These are phyloP conservation scores for Chymomyza amoena DNA, from an alignment of 2,888 invertebrate genomes.

Conservation along the genomic window DNA sequence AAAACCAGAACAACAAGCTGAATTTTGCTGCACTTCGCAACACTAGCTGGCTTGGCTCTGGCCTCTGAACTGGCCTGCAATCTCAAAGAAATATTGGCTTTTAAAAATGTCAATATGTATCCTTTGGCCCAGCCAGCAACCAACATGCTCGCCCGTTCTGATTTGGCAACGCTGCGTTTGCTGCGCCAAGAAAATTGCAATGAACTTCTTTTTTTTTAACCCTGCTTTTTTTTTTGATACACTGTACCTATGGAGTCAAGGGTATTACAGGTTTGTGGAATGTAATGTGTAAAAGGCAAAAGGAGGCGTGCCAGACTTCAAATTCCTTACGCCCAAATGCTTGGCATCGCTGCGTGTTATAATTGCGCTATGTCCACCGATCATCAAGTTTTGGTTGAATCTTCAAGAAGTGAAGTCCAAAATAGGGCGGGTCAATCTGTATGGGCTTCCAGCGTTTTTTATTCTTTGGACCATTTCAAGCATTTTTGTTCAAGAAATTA, in stretches of 20 bases:
- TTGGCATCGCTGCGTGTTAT: too few relatives aligned
- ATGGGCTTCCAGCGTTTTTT: too few relatives aligned
- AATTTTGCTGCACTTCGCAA: constrained; percentile 11
- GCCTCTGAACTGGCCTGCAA: constrained; percentile 27
- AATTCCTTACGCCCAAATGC: too few relatives aligned
- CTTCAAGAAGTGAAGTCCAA: too few relatives aligned
- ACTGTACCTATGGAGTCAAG: not conserved
- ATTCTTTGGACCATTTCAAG: too few relatives aligned
- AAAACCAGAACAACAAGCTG: constrained; percentile 22
- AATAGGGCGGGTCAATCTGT: too few relatives aligned
- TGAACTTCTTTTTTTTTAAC: constrained; percentile 39
- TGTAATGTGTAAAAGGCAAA: too few relatives aligned
- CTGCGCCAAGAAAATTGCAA: constrained; percentile 57
- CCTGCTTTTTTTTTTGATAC: not conserved
- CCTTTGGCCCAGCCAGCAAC: constrained; percentile 26
- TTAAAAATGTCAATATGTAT: constrained; percentile 68
- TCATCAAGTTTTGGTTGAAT: too few relatives aligned
- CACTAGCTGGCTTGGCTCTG: not conserved
- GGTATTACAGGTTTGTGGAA: too few relatives aligned
- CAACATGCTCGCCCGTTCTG: constrained; percentile 19
- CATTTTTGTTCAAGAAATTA: too few relatives aligned
- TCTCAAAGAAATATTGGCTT: constrained; percentile 61
- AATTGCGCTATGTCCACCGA: too few relatives aligned
- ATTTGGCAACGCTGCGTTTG: constrained; percentile 42
- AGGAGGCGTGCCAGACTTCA: too few relatives aligned